These are phyloP conservation scores for Tyto alba DNA, from an alignment of 2,113 vertebrate species.

Conservation along the genomic window DNA sequence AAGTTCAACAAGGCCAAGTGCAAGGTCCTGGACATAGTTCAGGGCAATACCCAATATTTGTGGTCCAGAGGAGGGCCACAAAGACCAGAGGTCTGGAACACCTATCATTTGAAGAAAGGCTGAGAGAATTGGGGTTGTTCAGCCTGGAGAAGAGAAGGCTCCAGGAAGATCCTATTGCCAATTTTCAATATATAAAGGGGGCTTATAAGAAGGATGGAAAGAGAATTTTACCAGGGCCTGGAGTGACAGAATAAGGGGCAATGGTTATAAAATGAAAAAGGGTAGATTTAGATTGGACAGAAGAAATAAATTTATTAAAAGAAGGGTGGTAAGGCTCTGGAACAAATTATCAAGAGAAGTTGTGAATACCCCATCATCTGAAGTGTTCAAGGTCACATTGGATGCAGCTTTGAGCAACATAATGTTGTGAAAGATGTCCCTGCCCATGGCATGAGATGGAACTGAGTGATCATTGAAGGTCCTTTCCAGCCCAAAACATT, in stretches of 20 bases:
- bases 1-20: background rate
- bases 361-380: fast-evolving
- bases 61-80: background rate
- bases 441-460: fast-evolving
- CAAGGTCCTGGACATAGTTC: background rate
- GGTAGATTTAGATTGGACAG: background rate
- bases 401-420: background rate
- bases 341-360: background rate
- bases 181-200: background rate
- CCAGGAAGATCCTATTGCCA: fast-evolving
- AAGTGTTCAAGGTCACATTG: fast-evolving
- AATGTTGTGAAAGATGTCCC: background rate
- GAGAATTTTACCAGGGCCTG: background rate
- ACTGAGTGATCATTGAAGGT: background rate
- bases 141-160: background rate
- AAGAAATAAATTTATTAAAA: background rate
- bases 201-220: background rate
- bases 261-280: background rate
- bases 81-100: background rate
- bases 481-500: background rate
- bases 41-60: background rate
- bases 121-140: background rate
- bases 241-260: background rate
- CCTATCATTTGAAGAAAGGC: background rate
- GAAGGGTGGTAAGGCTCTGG: background rate